These are phyloP conservation scores for Oxystoma pomonae DNA, from an alignment of 2,888 invertebrate species.

Conservation along the genomic window DNA sequence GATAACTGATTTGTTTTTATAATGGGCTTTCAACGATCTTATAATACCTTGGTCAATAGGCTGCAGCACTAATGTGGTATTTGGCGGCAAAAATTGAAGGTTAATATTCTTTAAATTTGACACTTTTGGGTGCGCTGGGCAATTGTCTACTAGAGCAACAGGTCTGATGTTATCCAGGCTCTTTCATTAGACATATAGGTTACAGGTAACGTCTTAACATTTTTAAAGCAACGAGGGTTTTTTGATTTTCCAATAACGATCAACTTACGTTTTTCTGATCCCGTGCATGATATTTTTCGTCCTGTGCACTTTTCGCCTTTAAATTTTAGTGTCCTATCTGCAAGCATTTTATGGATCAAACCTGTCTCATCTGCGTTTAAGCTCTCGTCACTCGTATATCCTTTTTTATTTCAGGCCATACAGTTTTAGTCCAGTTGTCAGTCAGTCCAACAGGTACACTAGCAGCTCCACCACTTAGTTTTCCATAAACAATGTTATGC, in stretches of 20 bases:
- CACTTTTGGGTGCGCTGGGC: too few relatives aligned
- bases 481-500: not conserved
- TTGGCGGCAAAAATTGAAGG: too few relatives aligned
- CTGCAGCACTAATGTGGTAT: too few relatives aligned
- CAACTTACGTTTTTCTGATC: slow-evolving; percentile 35
- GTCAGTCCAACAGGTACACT: not conserved
- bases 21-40: too few relatives aligned
- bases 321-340: not conserved
- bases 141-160: too few relatives aligned
- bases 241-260: slow-evolving; percentile 37
- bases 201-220: slow-evolving; percentile 12
- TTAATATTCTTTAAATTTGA: too few relatives aligned
- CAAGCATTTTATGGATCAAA: not conserved
- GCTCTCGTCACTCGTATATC: not conserved
- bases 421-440: not conserved
- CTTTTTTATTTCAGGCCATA: not conserved
- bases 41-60: too few relatives aligned
- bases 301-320: not conserved
- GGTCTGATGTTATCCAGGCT: slow-evolving; percentile 1
- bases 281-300: slow-evolving; percentile 24
- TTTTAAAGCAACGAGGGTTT: slow-evolving; percentile 35
- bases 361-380: not conserved
- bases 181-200: not conserved
- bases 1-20: too few relatives aligned
- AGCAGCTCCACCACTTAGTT: not conserved